Percentiles rank a stretch among this genome's conserved stretches.
Evolutionary conservation across 1,140 invertebrate genomes (phyloP).

Genomic region (Zophobas morio): DNA sequence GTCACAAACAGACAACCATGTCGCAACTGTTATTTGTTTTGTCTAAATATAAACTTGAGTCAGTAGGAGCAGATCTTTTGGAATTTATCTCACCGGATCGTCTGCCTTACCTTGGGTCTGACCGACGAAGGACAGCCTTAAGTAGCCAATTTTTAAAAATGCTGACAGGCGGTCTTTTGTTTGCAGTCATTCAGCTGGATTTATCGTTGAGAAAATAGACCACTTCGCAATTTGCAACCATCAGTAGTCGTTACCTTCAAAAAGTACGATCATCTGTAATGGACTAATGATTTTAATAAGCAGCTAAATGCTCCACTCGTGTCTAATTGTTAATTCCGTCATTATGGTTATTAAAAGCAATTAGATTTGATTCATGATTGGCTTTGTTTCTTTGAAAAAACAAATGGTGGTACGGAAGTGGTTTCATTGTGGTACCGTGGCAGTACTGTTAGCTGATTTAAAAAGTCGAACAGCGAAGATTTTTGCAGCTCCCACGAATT

Average conservation of each 20-base stretch:
- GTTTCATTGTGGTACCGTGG: neutral
- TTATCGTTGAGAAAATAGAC: slow-evolving; percentile 1
- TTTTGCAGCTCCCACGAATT: neutral
- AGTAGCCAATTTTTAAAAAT: neutral
- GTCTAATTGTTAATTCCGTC: slow-evolving; percentile 15
- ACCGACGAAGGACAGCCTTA: neutral
- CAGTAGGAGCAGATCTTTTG: slow-evolving; percentile 11
- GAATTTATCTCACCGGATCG: neutral
- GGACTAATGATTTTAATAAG: neutral
- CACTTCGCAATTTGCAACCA: slow-evolving; percentile 4
- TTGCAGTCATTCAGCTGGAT: slow-evolving; percentile 8
- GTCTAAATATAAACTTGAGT: slow-evolving; percentile 40
- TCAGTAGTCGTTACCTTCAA: neutral
- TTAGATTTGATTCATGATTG: slow-evolving; percentile 9
- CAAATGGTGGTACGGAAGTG: neutral
- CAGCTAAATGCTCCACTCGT: neutral
- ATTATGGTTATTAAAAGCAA: slow-evolving; percentile 20
- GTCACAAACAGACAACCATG: neutral
- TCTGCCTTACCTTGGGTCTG: slow-evolving; percentile 28
- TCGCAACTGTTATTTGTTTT: slow-evolving; percentile 11
- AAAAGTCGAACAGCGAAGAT: neutral
- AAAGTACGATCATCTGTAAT: neutral
- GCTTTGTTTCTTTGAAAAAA: slow-evolving; percentile 8
- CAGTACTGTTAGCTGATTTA: neutral
- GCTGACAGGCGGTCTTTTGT: slow-evolving; percentile 2